phyloP scores from a whole-genome alignment of 2,797 vertebrate genomes.

The Bucorvus abyssinicus region DNA sequence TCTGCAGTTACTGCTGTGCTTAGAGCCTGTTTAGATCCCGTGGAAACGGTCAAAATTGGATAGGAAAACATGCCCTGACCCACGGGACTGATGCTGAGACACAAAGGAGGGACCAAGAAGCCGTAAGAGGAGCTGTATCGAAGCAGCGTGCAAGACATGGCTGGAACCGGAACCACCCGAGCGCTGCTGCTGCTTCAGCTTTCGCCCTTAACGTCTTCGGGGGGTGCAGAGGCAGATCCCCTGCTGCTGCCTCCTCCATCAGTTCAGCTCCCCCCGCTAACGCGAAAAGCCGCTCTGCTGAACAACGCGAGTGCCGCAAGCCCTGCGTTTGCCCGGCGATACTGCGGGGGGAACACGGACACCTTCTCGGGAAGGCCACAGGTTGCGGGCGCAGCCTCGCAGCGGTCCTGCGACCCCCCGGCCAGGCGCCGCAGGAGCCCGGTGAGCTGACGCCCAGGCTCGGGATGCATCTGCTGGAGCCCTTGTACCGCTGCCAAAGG shows the following conservation, averaged over 20 bases:
- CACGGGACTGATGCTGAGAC: neutral
- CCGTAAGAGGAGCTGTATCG: neutral
- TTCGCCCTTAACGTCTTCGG: neutral
- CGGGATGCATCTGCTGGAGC: neutral
- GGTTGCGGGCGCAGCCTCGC: neutral
- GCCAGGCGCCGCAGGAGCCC: neutral
- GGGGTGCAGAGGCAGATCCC: neutral
- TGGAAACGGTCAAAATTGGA: neutral
- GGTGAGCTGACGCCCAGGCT: neutral
- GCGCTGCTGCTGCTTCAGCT: neutral
- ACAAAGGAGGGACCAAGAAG: neutral
- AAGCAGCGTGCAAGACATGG: neutral
- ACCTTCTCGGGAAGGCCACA: neutral
- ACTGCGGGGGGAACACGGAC: fast-evolving
- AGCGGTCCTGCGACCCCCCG: neutral
- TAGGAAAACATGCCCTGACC: neutral
- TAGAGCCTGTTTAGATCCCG: neutral
- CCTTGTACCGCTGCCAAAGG: neutral
- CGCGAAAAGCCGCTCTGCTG: fast-evolving
- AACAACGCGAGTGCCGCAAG: neutral
- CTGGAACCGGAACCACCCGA: neutral
- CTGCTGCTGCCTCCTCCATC: neutral
- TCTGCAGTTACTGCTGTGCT: neutral
- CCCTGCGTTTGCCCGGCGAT: fast-evolving
- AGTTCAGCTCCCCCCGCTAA: neutral